These are phyloP conservation scores for Anastrepha ludens DNA, from an alignment of 1,140 invertebrate genomes.

Conservation along the genomic window DNA sequence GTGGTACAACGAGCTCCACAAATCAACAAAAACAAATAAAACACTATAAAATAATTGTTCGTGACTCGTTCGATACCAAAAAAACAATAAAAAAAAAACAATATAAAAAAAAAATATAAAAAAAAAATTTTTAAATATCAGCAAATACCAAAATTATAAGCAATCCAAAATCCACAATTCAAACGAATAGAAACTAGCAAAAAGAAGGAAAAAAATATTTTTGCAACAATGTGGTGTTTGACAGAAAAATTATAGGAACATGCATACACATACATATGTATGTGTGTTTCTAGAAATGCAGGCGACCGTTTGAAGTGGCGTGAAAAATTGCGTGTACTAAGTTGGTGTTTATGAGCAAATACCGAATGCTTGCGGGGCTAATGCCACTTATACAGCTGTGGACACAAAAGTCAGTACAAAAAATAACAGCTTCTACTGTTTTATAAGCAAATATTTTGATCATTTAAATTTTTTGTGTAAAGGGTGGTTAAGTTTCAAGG, in stretches of 20 bases:
- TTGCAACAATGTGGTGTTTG: not conserved
- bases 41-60: not conserved
- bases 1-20: not conserved
- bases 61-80: not conserved
- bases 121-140: not conserved
- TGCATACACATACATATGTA: not conserved
- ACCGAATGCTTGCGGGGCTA: too few relatives aligned
- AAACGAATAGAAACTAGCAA: not conserved
- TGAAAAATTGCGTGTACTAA: not conserved
- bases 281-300: not conserved
- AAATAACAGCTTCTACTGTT: too few relatives aligned
- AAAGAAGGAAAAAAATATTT: not conserved
- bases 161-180: not conserved
- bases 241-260: not conserved
- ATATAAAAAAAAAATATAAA: not conserved
- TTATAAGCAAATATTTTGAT: too few relatives aligned
- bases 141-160: not conserved
- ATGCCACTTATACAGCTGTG: too few relatives aligned
- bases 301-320: not conserved
- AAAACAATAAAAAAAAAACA: not conserved
- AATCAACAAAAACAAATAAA: constrained; percentile 1
- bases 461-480: too few relatives aligned
- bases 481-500: too few relatives aligned
- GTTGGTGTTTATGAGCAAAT: not conserved
- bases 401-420: too few relatives aligned